Conservation (phyloP, 1,140 invertebrate species). For the Drosophila nebulosa region DNA sequence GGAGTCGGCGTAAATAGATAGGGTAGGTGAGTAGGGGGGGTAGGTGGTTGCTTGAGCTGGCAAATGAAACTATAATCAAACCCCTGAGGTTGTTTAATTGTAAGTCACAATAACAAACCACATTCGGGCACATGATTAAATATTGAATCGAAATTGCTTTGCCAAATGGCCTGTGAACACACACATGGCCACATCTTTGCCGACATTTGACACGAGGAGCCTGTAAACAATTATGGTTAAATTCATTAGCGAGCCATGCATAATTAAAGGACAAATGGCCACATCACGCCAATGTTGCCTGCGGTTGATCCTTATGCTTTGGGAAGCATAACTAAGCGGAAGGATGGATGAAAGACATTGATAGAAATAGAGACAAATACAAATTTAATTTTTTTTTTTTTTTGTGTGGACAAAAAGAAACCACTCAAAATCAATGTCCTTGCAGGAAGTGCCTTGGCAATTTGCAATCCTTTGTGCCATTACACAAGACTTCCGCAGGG, state of each 20-base stretch:
- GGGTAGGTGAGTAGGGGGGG: not conserved
- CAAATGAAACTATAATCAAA: slow-evolving; percentile 29
- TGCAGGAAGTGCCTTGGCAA: slow-evolving; percentile 74
- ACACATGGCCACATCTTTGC: slow-evolving; percentile 28
- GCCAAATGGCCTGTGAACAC: slow-evolving; percentile 5
- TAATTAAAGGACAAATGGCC: slow-evolving; percentile 44
- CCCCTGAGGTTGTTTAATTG: slow-evolving; percentile 27
- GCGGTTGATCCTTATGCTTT: not conserved
- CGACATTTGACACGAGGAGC: slow-evolving; percentile 6
- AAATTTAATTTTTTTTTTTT: not conserved
- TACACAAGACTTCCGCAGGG: slow-evolving; percentile 73
- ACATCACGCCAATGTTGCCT: slow-evolving; percentile 15
- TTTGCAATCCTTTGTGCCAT: slow-evolving; percentile 80
- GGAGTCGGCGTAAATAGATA: not conserved
- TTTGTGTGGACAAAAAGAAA: slow-evolving; percentile 32
- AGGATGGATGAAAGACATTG: not conserved
- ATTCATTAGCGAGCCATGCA: slow-evolving; percentile 51
- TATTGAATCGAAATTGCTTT: slow-evolving; percentile 37
- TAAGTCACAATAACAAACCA: slow-evolving; percentile 46
- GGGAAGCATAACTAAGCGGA: slow-evolving; percentile 7
- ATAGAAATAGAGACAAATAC: too few species aligned
- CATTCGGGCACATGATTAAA: slow-evolving; percentile 57
- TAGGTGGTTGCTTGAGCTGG: not conserved
- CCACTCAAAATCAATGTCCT: slow-evolving; percentile 61
- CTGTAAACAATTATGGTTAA: slow-evolving; percentile 60